Percentiles rank a stretch among this genome's conserved stretches.
These are phyloP conservation scores for Chymomyza amoena DNA, from an alignment of 2,888 invertebrate genomes.

Conservation along the genomic window DNA sequence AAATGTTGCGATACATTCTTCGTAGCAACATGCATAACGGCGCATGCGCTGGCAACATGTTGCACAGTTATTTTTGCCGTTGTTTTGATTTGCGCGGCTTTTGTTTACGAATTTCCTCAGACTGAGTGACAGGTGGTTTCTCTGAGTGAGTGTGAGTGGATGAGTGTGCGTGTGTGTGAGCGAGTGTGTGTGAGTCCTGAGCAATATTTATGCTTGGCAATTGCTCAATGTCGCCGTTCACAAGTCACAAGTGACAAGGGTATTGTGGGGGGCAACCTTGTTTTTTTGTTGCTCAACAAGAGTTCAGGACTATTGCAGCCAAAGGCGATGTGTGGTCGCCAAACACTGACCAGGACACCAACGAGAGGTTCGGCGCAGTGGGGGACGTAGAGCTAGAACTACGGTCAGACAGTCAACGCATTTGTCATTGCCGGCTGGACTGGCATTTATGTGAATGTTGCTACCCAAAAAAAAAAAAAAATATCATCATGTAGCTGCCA, in stretches of 20 bases:
- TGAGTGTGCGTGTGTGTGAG: constrained; percentile 2
- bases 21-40: constrained; percentile 32
- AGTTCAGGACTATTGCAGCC: not conserved
- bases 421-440: constrained; percentile 35
- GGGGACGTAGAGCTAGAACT: not conserved
- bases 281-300: not conserved
- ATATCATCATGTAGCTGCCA: constrained; percentile 11
- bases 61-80: constrained; percentile 21
- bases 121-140: constrained; percentile 56
- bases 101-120: constrained; percentile 49
- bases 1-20: constrained; percentile 40
- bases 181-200: constrained; percentile 19
- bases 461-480: not conserved
- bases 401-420: constrained; percentile 20
- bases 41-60: constrained; percentile 39
- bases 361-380: not conserved
- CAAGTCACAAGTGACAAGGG: constrained; percentile 12
- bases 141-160: not conserved
- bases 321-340: not conserved
- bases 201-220: constrained; percentile 65
- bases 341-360: not conserved
- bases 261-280: not conserved
- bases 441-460: constrained; percentile 29
- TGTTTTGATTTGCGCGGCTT: constrained; percentile 45
- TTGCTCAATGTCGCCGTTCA: constrained; percentile 65